Evolutionary conservation across 2,113 vertebrate genomes (phyloP).

Genomic region (Nannospalax galili): DNA sequence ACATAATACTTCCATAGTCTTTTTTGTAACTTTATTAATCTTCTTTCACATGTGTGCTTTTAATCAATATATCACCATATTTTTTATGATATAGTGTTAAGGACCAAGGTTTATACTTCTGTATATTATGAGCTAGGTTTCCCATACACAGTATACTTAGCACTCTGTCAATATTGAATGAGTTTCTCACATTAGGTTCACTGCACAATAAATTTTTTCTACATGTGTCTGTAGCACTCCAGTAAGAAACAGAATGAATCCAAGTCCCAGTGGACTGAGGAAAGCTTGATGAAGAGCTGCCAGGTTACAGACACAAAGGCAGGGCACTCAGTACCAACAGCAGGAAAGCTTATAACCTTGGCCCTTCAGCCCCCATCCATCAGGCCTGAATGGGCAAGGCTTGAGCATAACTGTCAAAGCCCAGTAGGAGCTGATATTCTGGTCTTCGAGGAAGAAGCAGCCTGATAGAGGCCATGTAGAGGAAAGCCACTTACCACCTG

Average conservation of each 20-base stretch:
- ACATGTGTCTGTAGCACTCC: not conserved
- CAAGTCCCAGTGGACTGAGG: not conserved
- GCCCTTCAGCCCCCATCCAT: not conserved
- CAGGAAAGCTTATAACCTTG: not conserved
- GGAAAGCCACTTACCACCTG: too few relatives aligned
- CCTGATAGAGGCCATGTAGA: too few relatives aligned
- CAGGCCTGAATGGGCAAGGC: not conserved
- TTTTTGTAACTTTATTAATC: not conserved
- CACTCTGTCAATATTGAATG: not conserved
- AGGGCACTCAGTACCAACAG: not conserved
- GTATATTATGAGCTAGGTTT: not conserved
- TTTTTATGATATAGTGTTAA: not conserved
- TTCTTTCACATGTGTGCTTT: not conserved
- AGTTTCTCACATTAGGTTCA: not conserved
- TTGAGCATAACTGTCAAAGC: not conserved
- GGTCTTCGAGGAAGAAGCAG: too few relatives aligned
- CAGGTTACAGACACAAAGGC: not conserved
- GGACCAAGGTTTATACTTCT: not conserved
- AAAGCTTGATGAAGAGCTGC: not conserved
- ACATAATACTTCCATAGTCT: not conserved
- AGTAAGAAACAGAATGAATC: slow-evolving; percentile 3
- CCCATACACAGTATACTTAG: not conserved
- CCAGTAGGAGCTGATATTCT: not conserved
- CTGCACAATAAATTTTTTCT: not conserved
- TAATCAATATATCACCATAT: not conserved